phyloP scores from a whole-genome alignment of 1,140 invertebrate species.

The Trissolcus basalis region DNA sequence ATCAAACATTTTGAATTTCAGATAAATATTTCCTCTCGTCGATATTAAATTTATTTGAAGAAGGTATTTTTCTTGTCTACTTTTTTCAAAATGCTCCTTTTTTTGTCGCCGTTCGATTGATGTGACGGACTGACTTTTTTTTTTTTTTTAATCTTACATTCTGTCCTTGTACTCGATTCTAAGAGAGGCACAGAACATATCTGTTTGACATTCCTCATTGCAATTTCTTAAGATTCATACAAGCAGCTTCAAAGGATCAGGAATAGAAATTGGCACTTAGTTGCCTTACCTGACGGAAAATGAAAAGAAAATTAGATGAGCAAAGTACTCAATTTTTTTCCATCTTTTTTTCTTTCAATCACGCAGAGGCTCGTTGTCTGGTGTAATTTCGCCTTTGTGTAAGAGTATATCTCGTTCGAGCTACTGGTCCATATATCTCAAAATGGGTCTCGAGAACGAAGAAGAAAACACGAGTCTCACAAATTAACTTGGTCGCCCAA shows the following conservation, averaged over 20 bases:
- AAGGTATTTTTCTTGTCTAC: no score
- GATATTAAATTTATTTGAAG: background rate
- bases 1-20: no score
- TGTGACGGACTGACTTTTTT: conserved; percentile 24
- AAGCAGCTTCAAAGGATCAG: conserved; percentile 41
- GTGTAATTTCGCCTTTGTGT: conserved; percentile 65
- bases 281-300: conserved; percentile 19
- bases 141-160: conserved; percentile 42
- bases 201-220: conserved; percentile 50
- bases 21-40: no score
- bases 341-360: conserved; percentile 63
- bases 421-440: conserved; percentile 64
- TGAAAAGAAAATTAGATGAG: conserved; percentile 27
- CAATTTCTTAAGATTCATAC: conserved; percentile 48
- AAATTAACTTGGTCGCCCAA: conserved; percentile 65
- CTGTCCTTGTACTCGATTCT: conserved; percentile 31
- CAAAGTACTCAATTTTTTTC: conserved; percentile 50
- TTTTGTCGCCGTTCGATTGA: conserved; percentile 27
- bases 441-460: conserved; percentile 46
- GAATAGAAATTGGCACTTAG: conserved; percentile 47
- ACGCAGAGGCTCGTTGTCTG: conserved; percentile 58
- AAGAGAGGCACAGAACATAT: conserved; percentile 17
- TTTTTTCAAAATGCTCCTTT: conserved; percentile 12
- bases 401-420: conserved; percentile 51
- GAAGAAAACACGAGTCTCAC: conserved; percentile 62